These are phyloP conservation scores for Cottoperca gobio DNA, from an alignment of 2,797 vertebrate genomes.

Conservation along the genomic window DNA sequence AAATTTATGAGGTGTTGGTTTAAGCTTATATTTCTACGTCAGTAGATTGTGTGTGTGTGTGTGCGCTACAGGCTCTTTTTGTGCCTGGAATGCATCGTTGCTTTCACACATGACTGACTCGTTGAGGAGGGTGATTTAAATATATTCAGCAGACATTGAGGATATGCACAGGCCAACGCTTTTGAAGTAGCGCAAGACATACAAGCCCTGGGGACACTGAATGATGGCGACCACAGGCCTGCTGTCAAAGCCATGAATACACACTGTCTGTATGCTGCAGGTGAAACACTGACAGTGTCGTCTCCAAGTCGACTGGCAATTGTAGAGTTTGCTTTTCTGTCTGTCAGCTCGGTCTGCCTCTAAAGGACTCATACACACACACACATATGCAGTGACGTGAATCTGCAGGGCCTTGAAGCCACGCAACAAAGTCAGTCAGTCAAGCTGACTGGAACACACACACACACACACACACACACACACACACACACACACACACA, in stretches of 20 bases:
- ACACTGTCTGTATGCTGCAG: slow-evolving; percentile 8
- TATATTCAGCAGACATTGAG: slow-evolving; percentile 25
- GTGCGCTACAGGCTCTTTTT: background rate
- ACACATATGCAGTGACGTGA: background rate
- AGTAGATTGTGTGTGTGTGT: background rate
- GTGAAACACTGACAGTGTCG: background rate
- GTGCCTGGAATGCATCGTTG: slow-evolving; percentile 1
- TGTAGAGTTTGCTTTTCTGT: background rate
- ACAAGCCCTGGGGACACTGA: background rate
- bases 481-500: too few species aligned
- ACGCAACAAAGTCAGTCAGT: too few species aligned
- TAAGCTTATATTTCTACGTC: background rate
- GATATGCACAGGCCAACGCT: slow-evolving; percentile 14
- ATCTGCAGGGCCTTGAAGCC: too few species aligned
- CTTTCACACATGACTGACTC: background rate
- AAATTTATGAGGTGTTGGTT: background rate
- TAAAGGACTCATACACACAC: background rate
- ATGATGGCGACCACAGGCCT: background rate
- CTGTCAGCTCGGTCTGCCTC: background rate
- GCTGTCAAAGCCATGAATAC: background rate
- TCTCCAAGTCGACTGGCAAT: background rate
- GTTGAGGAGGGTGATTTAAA: background rate
- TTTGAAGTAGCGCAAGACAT: slow-evolving; percentile 21
- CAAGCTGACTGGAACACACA: too few species aligned
- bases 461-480: too few species aligned